phyloP scores from a whole-genome alignment of 35 echinoderm and acorn worm species.

The Apostichopus californicus region DNA sequence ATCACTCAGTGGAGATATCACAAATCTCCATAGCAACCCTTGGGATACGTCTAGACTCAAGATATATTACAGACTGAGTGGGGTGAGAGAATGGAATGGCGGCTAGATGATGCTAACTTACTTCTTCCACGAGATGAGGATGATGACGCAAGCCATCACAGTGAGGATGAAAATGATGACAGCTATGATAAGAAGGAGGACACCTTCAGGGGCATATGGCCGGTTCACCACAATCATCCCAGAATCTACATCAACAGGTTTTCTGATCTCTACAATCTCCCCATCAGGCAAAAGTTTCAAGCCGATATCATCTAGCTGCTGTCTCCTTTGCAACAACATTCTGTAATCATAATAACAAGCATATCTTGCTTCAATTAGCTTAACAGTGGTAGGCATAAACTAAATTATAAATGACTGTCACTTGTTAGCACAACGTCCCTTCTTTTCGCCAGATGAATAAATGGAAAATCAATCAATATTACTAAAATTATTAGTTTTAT shows the following conservation, averaged over 20 bases:
- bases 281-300: neutral
- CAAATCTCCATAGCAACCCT: too few species aligned
- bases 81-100: too few species aligned
- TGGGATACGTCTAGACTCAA: too few species aligned
- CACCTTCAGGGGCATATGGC: constrained; percentile 8
- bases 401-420: too few species aligned
- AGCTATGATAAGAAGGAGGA: constrained; percentile 36
- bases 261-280: constrained; percentile 35
- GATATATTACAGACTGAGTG: too few species aligned
- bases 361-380: too few species aligned
- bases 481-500: too few species aligned
- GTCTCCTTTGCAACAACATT: neutral
- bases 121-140: constrained; percentile 55
- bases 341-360: neutral
- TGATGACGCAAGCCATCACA: constrained; percentile 21
- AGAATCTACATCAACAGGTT: constrained; percentile 18
- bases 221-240: constrained; percentile 28
- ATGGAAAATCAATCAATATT: too few species aligned
- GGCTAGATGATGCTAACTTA: neutral
- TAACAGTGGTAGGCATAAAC: too few species aligned
- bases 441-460: too few species aligned
- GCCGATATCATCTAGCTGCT: neutral
- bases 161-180: constrained; percentile 40
- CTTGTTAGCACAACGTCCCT: too few species aligned
- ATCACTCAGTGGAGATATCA: too few species aligned